Evolutionary conservation across 2,888 invertebrate species (phyloP).

Genomic region (Epinotia bilunana): DNA sequence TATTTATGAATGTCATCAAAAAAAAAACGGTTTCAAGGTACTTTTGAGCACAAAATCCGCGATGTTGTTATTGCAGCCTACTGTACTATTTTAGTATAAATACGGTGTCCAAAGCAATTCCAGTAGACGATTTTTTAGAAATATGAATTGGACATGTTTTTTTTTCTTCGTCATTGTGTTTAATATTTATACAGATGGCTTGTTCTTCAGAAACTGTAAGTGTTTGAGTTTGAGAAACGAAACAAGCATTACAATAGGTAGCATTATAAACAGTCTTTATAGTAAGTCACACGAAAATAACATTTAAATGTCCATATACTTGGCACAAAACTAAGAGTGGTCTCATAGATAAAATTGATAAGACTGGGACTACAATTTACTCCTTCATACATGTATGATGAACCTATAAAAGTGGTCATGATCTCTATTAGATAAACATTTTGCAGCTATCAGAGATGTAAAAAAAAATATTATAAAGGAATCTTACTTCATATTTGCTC

Average conservation of each 20-base stretch:
- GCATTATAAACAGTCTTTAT: slow-evolving; percentile 1
- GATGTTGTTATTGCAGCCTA: too few species aligned
- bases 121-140: too few species aligned
- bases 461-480: not conserved
- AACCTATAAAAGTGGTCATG: not conserved
- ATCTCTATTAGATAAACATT: not conserved
- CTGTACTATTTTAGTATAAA: too few species aligned
- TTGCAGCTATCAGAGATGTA: not conserved
- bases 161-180: not conserved
- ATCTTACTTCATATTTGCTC: slow-evolving; percentile 73
- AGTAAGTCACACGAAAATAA: not conserved
- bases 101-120: too few species aligned
- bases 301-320: not conserved
- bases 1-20: too few species aligned
- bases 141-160: not conserved
- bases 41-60: too few species aligned
- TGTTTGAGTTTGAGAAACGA: not conserved
- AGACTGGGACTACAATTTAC: not conserved
- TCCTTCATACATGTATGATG: not conserved
- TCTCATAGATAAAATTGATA: not conserved
- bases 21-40: too few species aligned
- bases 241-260: slow-evolving; percentile 4
- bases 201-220: not conserved
- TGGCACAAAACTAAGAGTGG: not conserved
- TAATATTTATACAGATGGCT: slow-evolving; percentile 28